These are phyloP conservation scores for Xiphophorus couchianus DNA, from an alignment of 2,113 vertebrate genomes.

Conservation along the genomic window DNA sequence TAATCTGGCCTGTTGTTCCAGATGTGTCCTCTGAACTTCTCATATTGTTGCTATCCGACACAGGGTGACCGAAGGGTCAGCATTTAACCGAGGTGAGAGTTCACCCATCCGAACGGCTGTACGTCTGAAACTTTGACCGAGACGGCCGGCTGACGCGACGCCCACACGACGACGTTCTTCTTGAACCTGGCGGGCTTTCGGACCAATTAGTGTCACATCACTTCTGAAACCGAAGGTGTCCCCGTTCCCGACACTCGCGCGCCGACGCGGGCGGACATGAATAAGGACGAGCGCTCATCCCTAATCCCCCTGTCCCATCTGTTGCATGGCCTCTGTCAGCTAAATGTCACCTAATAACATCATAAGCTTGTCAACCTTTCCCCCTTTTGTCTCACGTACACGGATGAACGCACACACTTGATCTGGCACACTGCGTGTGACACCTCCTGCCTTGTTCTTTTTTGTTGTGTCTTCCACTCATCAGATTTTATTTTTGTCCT, in stretches of 20 bases:
- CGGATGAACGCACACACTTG: constrained; percentile 28
- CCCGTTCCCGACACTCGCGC: constrained; percentile 31
- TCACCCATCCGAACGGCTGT: constrained; percentile 3
- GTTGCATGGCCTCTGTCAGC: constrained; percentile 68
- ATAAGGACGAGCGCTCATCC: constrained; percentile 21
- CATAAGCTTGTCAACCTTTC: constrained; percentile 72
- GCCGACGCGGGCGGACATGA: neutral
- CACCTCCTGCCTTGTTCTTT: constrained; percentile 57
- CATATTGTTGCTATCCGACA: constrained; percentile 8
- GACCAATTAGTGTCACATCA: constrained; percentile 73
- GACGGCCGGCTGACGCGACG: neutral
- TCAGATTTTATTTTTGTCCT: constrained; percentile 15
- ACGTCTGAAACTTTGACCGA: constrained; percentile 25
- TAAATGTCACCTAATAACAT: constrained; percentile 71
- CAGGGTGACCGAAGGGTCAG: constrained; percentile 18
- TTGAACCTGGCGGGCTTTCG: constrained; percentile 57
- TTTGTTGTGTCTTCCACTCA: constrained; percentile 39
- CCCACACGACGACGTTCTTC: constrained; percentile 37
- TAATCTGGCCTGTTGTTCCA: constrained; percentile 14
- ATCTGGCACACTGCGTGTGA: constrained; percentile 35
- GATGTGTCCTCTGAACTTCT: constrained; percentile 31
- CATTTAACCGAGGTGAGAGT: constrained; percentile 27
- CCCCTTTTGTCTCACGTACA: constrained; percentile 32
- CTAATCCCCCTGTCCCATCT: constrained; percentile 56
- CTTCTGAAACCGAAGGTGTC: constrained; percentile 72